Conservation (phyloP, 2,797 vertebrate genomes). For the Hypotaenidia philippensis region DNA sequence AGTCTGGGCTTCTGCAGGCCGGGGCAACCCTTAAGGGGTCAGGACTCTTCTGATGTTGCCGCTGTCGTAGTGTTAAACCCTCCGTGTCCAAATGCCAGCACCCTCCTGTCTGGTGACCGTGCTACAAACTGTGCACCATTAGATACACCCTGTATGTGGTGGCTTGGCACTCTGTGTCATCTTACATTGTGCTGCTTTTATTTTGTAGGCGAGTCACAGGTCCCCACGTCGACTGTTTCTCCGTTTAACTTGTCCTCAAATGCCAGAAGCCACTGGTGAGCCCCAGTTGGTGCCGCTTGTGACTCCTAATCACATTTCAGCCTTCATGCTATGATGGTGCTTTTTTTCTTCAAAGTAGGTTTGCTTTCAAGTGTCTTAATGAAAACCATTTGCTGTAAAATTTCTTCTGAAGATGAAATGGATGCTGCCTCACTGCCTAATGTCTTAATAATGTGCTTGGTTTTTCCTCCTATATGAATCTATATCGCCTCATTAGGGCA, state of each 20-base stretch:
- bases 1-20: not conserved
- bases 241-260: slow-evolving; percentile 33
- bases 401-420: slow-evolving; percentile 61
- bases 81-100: not conserved
- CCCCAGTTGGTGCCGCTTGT: slow-evolving; percentile 5
- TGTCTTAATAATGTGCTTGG: slow-evolving; percentile 62
- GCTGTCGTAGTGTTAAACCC: not conserved
- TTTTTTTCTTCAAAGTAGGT: slow-evolving; percentile 59
- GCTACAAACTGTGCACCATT: not conserved
- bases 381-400: slow-evolving; percentile 69
- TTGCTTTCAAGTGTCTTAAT: slow-evolving; percentile 74
- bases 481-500: slow-evolving; percentile 53
- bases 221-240: not conserved
- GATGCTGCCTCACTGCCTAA: slow-evolving; percentile 69
- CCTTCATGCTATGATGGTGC: slow-evolving; percentile 70
- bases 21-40: not conserved
- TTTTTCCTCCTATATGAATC: slow-evolving; percentile 51
- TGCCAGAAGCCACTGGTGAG: slow-evolving; percentile 39
- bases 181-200: not conserved
- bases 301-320: slow-evolving; percentile 49
- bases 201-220: not conserved
- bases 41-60: not conserved
- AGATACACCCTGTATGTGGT: not conserved
- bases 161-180: not conserved
- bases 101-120: not conserved